Base-by-base conservation (phyloP, 2,797 vertebrate genomes). In the Anguilla pacifica region DNA sequence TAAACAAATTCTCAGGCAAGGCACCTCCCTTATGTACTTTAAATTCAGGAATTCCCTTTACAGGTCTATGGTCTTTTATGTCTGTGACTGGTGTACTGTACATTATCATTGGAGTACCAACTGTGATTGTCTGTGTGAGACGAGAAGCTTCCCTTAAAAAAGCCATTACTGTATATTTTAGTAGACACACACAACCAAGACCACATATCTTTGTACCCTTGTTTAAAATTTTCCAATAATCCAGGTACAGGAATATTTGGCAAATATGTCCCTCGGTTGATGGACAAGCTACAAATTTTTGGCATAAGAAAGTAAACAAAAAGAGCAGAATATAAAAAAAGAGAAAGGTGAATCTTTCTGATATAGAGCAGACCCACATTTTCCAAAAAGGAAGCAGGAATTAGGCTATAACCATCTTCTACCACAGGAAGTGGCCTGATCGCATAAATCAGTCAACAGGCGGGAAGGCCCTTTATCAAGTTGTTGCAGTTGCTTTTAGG, bases 401-500 rank as follows among this genome's bases (percentile, higher is more conserved):
- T 77, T 39, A 39, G 39, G 39, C 39, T 84, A 0, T 0, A 87
- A 90, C 91, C 92, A 91, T 86, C 93, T 90, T 91, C 90, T 92
- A 92, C 91, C 89, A 93, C 85, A 92, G 92, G 92, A 94, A 94
- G 92, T 87, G 64, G 49, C 85, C 85, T 89, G 83, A 31, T 85
- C 90, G 64, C 92, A 91, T 92, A 91, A 93, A 74, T 87, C 22
- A 25, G 25, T 39, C 35, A 1, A 15, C 9, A 22, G 87, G 39
- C 70, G 39, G 31, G 39, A 7, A 22, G 43, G 10, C 7, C 90
- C 91, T 92, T 95, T 95, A 95, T 95, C 95, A 70, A 93, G 94
- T 93, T 94, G 91, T 89, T 93, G 87, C 95, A 95, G 94, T 93
- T 91, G 94, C 85, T 88, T 46, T 55, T 22, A 35, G 88, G 88